Base-by-base conservation (phyloP, 1,140 invertebrate genomes). In the Calephelis virginiensis region DNA sequence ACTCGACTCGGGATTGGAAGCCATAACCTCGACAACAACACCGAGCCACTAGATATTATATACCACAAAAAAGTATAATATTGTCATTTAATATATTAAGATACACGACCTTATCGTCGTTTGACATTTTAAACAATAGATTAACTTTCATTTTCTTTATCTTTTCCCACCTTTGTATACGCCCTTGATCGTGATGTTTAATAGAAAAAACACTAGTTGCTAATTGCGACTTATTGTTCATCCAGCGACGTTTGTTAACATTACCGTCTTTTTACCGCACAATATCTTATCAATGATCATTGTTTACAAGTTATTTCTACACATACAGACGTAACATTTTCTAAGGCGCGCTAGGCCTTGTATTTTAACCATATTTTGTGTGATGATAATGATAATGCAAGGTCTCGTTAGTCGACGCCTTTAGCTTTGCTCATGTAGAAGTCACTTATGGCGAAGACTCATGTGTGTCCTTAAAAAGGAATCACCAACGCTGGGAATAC, bases 241-340 rank as follows among this genome's bases (percentile, higher is more conserved):
- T 28, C 17, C 28, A 56, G 37, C 28, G 17, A 11, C 17, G 6
- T 43, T 43, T 43, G 17, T 56, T 56, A 56, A 28, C 50, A 56
- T 56, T 56, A 56, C 50, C 17, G 50, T 14, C 14, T 56, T 56
- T 56, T 56, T 56, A 53, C 49, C 5, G n/a, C 8, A 7, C 17
- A 53, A 14, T 53, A 56, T 56, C 50, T 56, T 56, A 56, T 56
- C 50, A 28, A 37, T 17, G 50, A 53, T 53, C 13, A 17, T 53
- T 53, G 14, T 53, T 53, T 53, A 53, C 50, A 53, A 49, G 28
- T 28, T 13, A 56, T 64, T 49, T 64, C 53, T 48, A 43, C 48
- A 40, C 37, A 38, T 3, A 14, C 37, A n/a, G 48, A 53, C 37
- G 48, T n/a, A 40, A 38, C 49, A 43, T 64, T 43, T 53, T 37